Percentiles rank a stretch among this genome's conserved stretches.
Conservation (phyloP, 2,113 vertebrate species). For the Hymenochirus boettgeri region DNA sequence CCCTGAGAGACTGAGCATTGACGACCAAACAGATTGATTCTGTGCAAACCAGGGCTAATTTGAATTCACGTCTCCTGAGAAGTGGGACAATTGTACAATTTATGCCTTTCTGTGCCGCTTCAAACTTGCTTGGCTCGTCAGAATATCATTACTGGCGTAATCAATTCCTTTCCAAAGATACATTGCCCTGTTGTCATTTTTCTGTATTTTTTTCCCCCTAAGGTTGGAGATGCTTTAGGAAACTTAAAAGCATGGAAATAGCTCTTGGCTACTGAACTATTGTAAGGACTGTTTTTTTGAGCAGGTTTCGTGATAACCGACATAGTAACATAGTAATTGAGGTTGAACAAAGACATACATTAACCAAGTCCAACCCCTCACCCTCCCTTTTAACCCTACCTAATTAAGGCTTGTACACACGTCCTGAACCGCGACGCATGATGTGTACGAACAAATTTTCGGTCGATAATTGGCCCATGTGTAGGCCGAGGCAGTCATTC, state of each 20-base stretch:
- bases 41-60: slow-evolving; percentile 40
- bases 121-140: slow-evolving; percentile 25
- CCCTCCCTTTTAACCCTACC: too few relatives aligned
- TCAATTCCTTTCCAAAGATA: slow-evolving; percentile 33
- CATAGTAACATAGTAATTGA: too few relatives aligned
- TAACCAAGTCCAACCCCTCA: too few relatives aligned
- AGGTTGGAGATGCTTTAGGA: slow-evolving; percentile 23
- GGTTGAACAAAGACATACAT: too few relatives aligned
- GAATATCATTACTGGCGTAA: slow-evolving; percentile 40
- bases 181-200: slow-evolving; percentile 33
- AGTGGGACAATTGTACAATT: slow-evolving; percentile 37
- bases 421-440: too few relatives aligned
- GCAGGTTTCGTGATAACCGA: too few relatives aligned
- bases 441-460: too few relatives aligned
- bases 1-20: slow-evolving; percentile 31
- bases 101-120: slow-evolving; percentile 15
- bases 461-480: too few relatives aligned
- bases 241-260: slow-evolving; percentile 12
- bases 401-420: too few relatives aligned
- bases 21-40: slow-evolving; percentile 40
- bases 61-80: slow-evolving; percentile 40
- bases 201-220: slow-evolving; percentile 8
- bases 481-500: too few relatives aligned
- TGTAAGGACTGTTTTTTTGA: too few relatives aligned
- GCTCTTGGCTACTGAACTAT: slow-evolving; percentile 9